Base-by-base conservation (phyloP, 2,113 vertebrate genomes). In the Halcyon malimbica region DNA sequence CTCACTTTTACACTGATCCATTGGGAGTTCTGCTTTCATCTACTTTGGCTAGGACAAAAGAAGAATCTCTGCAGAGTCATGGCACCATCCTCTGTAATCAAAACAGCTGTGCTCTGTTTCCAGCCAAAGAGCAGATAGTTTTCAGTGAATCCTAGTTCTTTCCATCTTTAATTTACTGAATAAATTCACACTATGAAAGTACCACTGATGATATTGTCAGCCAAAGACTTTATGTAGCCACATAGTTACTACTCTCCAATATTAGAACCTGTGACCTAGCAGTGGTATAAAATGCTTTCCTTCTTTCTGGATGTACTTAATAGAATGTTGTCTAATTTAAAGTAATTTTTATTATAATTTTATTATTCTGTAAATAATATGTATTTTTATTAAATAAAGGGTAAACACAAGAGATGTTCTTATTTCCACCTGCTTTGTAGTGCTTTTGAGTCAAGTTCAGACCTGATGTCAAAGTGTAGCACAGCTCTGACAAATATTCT, bases 41-140 rank as follows among this genome's bases (percentile, higher is more conserved):
- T 63, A 1, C 19, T 89, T 83, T 82, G 67, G 33, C 63, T 65
- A 37, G 25, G 31, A 81, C 37, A 77, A 95, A 77, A 81, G 28
- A 51, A n/a, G 5, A 35, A 67, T 70, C 24, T 94, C 39, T 93
- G 70, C 77, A 56, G 26, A 64, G 35, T 60, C 60, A 63, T 76
- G 77, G 46, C 50, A 90, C 25, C 48, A 29, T 75, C 23, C 33
- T 87, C 51, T 76, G 33, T 59, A 29, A 85, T 85, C 83, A 95
- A 89, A 94, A 29, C 95, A 96, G 63, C 80, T 97, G 83, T 54
- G 39, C 26, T 68, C 54, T 76, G 10, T 88, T 89, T 95, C 25
- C 33, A 90, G 77, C 65, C 88, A 93, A 91, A 89, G 13, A 90
- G 13, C 46, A 87, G 44, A 78, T 26, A 92, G 48, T 9, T 83